Conservation (phyloP, 2,797 vertebrate genomes). For the Hyperoplus lanceolatus region DNA sequence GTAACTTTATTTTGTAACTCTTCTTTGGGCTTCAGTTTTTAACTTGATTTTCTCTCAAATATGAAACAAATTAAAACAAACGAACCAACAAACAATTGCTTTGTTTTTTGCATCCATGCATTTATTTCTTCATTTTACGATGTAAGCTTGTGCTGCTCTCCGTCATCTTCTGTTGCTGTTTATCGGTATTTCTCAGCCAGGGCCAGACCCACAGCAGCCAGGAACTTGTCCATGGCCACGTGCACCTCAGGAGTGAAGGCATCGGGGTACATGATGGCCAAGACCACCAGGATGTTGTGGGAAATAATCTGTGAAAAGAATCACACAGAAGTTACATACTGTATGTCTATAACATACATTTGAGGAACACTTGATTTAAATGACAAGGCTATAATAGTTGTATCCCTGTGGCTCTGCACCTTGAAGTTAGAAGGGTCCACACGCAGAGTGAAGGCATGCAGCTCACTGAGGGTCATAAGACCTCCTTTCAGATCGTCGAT, state of each 20-base stretch:
- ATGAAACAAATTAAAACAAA: background rate
- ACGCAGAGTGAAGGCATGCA: slow-evolving; percentile 89
- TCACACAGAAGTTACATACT: slow-evolving; percentile 57
- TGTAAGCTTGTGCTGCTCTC: background rate
- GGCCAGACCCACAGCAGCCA: slow-evolving; percentile 76
- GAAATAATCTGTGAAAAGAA: slow-evolving; percentile 81
- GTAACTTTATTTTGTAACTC: slow-evolving; percentile 68
- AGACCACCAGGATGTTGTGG: slow-evolving; percentile 87
- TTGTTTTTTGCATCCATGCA: background rate
- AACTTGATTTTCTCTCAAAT: background rate
- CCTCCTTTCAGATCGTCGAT: slow-evolving; percentile 80
- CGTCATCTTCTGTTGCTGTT: slow-evolving; percentile 21
- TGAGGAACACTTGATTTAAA: background rate
- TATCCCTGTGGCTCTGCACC: slow-evolving; percentile 68
- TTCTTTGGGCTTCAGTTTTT: too few species aligned
- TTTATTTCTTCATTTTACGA: slow-evolving; percentile 45
- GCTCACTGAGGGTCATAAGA: slow-evolving; percentile 86
- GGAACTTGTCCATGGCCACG: slow-evolving; percentile 90
- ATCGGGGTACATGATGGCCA: slow-evolving; percentile 76
- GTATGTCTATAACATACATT: slow-evolving; percentile 65
- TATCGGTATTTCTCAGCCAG: slow-evolving; percentile 93
- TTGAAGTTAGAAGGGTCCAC: slow-evolving; percentile 92
- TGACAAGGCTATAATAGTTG: background rate
- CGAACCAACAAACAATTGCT: background rate
- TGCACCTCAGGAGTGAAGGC: slow-evolving; percentile 84